phyloP scores from a whole-genome alignment of 1,140 invertebrate species.

The Drosophila arawakana region DNA sequence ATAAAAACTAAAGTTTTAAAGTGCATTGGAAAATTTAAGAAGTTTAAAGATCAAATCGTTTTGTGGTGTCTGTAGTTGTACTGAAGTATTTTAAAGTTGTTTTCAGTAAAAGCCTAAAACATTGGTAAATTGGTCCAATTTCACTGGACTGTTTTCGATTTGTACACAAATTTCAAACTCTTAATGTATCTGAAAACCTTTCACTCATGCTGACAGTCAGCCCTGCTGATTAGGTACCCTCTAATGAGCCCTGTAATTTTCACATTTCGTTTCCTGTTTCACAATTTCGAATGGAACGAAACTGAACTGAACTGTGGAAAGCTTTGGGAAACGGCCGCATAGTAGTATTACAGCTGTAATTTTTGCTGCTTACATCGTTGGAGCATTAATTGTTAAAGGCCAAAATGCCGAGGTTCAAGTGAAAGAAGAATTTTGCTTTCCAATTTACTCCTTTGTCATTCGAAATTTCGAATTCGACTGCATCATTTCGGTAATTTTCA shows the following conservation, averaged over 20 bases:
- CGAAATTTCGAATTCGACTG: slow-evolving; percentile 6
- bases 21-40: no score
- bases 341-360: slow-evolving; percentile 1
- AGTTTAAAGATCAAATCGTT: no score
- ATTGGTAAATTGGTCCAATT: no score
- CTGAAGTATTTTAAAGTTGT: no score
- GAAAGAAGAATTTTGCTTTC: slow-evolving; percentile 14
- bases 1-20: no score
- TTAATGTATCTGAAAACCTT: no score
- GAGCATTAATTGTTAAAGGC: slow-evolving; percentile 40
- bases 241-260: slow-evolving; percentile 48
- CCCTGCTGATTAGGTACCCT: slow-evolving; percentile 22
- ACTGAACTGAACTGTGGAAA: neutral
- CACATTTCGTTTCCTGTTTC: slow-evolving; percentile 29
- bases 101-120: no score
- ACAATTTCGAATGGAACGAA: slow-evolving; percentile 4
- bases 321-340: neutral
- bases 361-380: slow-evolving; percentile 4
- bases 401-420: neutral
- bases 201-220: no score
- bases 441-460: slow-evolving; percentile 46
- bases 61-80: no score
- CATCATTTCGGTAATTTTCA: slow-evolving; percentile 49
- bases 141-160: no score
- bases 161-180: no score